Evolutionary conservation across 2,797 vertebrate genomes (phyloP), one percentile per base, ranked within the genome.

Genomic region (Acanthurus leucopareius): DNA sequence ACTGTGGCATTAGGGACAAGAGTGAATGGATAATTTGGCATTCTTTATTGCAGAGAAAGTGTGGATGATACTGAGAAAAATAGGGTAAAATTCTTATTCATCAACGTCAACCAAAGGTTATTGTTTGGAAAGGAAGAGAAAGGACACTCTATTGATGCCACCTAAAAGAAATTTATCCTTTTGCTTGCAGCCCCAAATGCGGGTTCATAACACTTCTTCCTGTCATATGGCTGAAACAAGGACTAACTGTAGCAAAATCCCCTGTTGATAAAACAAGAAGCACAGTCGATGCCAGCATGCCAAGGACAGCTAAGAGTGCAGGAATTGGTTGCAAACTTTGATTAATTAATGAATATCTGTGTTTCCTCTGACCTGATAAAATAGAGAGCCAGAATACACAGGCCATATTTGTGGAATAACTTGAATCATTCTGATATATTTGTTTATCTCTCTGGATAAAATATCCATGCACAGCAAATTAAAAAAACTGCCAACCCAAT

Each of bases 211-310:
- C 40, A 64, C 20, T 49, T 63, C 65, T 60, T 49, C 1, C 63
- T 80, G 62, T 78, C 58, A 77, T 70, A 59, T 47, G n/a, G 49
- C 51, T 63, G 52, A 70, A 77, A 75, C 49, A 40, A 44, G 7
- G 32, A 10, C 42, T 58, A n/a, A 57, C 25, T 20, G 69, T 59
- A 42, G 15, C 40, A 80, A 19, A 71, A 59, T 40, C 65, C 53
- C 58, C 62, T 48, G 19, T 35, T 69, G 53, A 71, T 28, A 25
- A 51, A 22, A 63, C 74, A 3, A 32, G 40, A 28, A 22, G n/a
- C 56, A 61, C 67, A 69, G 68, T 51, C 57, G 48, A 71, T 62
- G 67, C 65, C 65, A 19, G 45, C 54, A 72, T 40, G 32, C 25
- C 73, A 77, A 68, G 68, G 64, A 61, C 42, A 8, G 54, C 20